A percentile compares a stretch with the other conserved stretches of the same genome.
Evolutionary conservation across 2,888 invertebrate species (phyloP).

Genomic region (Beris chalybata): DNA sequence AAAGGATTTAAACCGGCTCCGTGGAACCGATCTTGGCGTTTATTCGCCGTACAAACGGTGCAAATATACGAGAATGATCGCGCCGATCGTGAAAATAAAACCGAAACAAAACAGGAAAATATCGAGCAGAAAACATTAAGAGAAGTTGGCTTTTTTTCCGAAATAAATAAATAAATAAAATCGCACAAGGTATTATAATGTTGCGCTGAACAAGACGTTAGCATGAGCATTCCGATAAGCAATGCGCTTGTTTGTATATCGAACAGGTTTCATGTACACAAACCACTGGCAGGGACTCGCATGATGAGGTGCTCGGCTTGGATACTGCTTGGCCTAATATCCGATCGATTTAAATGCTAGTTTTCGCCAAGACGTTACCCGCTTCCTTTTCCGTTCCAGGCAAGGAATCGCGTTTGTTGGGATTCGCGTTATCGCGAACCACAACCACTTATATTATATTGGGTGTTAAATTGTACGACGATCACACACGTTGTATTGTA

Average conservation of each 20-base stretch:
- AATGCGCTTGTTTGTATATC: conserved; percentile 26
- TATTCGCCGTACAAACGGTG: no score
- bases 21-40: no score
- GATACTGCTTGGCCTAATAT: not conserved
- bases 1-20: no score
- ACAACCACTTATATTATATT: conserved; percentile 28
- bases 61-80: no score
- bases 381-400: not conserved
- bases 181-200: conserved; percentile 33
- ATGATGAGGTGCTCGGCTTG: conserved; percentile 2
- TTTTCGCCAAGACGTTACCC: no score
- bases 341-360: not conserved
- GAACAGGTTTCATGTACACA: no score
- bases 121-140: no score
- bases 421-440: conserved; percentile 23
- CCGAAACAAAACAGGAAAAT: no score
- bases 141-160: not conserved
- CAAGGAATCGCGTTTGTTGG: conserved; percentile 3
- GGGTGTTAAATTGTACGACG: conserved; percentile 28
- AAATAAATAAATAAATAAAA: conserved; percentile 24
- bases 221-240: conserved; percentile 36
- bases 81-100: no score
- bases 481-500: conserved; percentile 33
- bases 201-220: conserved; percentile 38
- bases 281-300: conserved; percentile 18